Percentiles rank a stretch among this genome's conserved stretches.
Conservation (phyloP, 2,888 invertebrate species). For the Drosophila robusta region DNA sequence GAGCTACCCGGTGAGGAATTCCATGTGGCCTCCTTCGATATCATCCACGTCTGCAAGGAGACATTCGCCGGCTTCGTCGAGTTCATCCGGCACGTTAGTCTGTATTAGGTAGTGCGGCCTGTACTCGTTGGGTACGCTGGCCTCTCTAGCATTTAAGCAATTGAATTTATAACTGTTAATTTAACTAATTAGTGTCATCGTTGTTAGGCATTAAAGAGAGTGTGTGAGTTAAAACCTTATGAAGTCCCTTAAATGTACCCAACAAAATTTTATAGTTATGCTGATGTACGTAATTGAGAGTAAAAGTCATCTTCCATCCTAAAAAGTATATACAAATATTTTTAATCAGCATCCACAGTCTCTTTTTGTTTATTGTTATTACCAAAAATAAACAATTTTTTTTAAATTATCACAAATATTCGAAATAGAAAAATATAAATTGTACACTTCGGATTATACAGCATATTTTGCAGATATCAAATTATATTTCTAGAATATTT, state of each 20-base stretch:
- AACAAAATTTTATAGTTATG: too few species aligned
- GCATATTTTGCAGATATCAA: too few species aligned
- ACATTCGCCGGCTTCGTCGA: constrained; percentile 84
- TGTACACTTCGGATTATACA: too few species aligned
- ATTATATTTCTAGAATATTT: too few species aligned
- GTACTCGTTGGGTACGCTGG: not conserved
- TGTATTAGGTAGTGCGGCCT: constrained; percentile 67
- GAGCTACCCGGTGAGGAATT: constrained; percentile 88
- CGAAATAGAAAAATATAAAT: too few species aligned
- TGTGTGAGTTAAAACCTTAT: not conserved
- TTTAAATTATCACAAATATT: too few species aligned
- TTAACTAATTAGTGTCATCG: constrained; percentile 72
- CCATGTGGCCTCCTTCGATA: constrained; percentile 82
- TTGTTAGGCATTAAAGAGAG: constrained; percentile 68
- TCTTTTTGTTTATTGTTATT: too few species aligned
- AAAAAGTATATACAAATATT: too few species aligned
- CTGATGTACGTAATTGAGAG: too few species aligned
- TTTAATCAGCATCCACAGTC: too few species aligned
- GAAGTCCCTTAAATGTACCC: not conserved
- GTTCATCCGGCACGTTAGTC: constrained; percentile 83
- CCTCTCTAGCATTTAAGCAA: constrained; percentile 54
- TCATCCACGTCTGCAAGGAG: constrained; percentile 84
- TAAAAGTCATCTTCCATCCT: too few species aligned
- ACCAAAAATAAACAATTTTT: too few species aligned
- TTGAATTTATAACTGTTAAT: constrained; percentile 81